Percentiles rank a stretch among this genome's conserved stretches.
These are phyloP conservation scores for Echiichthys vipera DNA, from an alignment of 2,797 vertebrate genomes.

Conservation along the genomic window DNA sequence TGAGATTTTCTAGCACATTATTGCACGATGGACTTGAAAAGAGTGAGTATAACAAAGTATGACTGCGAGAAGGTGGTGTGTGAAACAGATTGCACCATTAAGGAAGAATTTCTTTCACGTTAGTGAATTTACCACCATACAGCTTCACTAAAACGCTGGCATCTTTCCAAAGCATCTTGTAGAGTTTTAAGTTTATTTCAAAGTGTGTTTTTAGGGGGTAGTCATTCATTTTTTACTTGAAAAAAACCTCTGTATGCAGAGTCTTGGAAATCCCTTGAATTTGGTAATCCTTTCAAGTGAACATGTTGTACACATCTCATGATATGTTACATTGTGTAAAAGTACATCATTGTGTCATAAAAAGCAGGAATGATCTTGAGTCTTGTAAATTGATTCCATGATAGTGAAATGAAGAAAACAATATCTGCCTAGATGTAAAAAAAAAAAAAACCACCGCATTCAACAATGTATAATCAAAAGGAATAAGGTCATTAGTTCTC, in stretches of 20 bases:
- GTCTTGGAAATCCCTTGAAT: not conserved
- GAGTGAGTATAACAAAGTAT: not conserved
- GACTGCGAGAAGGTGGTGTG: not conserved
- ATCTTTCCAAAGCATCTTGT: not conserved
- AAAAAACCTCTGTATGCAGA: not conserved
- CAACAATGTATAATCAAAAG: not conserved
- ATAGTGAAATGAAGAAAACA: not conserved
- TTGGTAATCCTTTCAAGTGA: not conserved
- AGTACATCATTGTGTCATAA: not conserved
- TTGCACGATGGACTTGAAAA: not conserved
- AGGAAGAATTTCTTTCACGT: not conserved
- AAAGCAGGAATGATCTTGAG: not conserved
- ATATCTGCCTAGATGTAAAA: not conserved
- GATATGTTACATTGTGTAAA: not conserved
- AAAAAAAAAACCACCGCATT: not conserved
- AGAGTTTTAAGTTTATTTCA: not conserved
- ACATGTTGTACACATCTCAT: not conserved
- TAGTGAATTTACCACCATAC: not conserved
- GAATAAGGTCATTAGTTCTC: not conserved
- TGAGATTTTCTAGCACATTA: too few species aligned
- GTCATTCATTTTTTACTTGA: not conserved
- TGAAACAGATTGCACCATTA: not conserved
- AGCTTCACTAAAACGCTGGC: not conserved
- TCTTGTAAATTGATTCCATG: not conserved
- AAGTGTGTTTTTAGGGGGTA: not conserved